phyloP scores from a whole-genome alignment of 2,797 vertebrate species.

The Urosaurus nigricauda region DNA sequence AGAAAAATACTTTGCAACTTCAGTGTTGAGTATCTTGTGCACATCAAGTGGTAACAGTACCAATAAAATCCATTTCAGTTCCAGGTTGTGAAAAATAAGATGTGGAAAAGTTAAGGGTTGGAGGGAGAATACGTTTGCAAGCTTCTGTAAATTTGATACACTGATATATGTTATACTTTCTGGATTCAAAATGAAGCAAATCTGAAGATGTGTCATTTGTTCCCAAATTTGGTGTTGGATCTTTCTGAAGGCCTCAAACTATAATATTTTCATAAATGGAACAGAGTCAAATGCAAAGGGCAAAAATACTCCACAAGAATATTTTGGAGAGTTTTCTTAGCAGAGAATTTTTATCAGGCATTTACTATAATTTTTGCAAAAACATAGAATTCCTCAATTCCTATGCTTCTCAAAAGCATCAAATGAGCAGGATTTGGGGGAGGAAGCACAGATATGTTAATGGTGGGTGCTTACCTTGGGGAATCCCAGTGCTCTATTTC shows the following conservation, averaged over 20 bases:
- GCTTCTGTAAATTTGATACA: not conserved
- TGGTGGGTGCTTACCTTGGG: constrained; percentile 57
- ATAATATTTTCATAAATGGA: not conserved
- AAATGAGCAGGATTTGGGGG: no score
- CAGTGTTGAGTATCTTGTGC: no score
- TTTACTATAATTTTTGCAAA: not conserved
- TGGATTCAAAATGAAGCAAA: not conserved
- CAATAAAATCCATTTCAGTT: no score
- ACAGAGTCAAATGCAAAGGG: not conserved
- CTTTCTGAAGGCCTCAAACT: not conserved
- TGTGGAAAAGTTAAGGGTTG: no score
- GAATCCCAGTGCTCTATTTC: constrained; percentile 61
- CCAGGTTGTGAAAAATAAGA: no score
- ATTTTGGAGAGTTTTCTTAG: not conserved
- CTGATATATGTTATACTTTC: not conserved
- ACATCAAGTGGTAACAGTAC: no score
- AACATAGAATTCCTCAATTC: not conserved
- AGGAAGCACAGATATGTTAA: no score
- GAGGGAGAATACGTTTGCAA: no score
- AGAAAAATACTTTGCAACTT: no score
- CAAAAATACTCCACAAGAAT: not conserved
- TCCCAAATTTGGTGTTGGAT: not conserved
- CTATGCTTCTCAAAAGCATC: no score
- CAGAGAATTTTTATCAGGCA: not conserved
- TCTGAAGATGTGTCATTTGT: not conserved